Conservation (phyloP, 2,797 vertebrate species). For the Microcaecilia unicolor region DNA sequence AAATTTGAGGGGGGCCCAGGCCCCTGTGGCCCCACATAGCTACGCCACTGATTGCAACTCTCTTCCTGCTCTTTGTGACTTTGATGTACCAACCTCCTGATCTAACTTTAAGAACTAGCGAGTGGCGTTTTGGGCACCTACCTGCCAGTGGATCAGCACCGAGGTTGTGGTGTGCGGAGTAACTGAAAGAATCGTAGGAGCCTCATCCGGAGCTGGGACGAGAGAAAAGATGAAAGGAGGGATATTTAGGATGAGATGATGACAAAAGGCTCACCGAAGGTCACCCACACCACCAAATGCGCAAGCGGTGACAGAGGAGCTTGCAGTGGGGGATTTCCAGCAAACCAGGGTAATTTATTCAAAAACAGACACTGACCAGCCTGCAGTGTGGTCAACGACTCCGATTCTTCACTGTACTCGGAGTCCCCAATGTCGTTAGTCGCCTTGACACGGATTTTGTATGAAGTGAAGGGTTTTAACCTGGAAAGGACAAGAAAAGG, state of each 20-base stretch:
- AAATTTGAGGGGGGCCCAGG: no score
- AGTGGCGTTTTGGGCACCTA: slow-evolving; percentile 23
- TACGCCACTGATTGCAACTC: no score
- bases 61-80: no score
- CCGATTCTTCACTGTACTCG: slow-evolving; percentile 88
- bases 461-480: slow-evolving; percentile 93
- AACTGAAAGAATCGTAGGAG: slow-evolving; percentile 78
- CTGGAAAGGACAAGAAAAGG: slow-evolving; percentile 31
- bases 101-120: no score
- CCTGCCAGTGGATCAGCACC: slow-evolving; percentile 93
- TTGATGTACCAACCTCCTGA: no score
- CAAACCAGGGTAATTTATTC: no score
- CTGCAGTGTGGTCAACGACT: slow-evolving; percentile 90
- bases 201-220: slow-evolving; percentile 55
- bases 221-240: slow-evolving; percentile 6
- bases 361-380: slow-evolving; percentile 69
- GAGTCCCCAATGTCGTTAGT: slow-evolving; percentile 97
- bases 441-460: slow-evolving; percentile 92
- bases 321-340: no score
- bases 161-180: slow-evolving; percentile 91
- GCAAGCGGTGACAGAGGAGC: background rate
- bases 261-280: background rate
- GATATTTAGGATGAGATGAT: background rate
- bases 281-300: no score
- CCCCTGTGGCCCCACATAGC: no score